A percentile compares a stretch with the other conserved stretches of the same genome.
These are phyloP conservation scores for Ceratina australensis DNA, from an alignment of 1,140 invertebrate species.

Conservation along the genomic window DNA sequence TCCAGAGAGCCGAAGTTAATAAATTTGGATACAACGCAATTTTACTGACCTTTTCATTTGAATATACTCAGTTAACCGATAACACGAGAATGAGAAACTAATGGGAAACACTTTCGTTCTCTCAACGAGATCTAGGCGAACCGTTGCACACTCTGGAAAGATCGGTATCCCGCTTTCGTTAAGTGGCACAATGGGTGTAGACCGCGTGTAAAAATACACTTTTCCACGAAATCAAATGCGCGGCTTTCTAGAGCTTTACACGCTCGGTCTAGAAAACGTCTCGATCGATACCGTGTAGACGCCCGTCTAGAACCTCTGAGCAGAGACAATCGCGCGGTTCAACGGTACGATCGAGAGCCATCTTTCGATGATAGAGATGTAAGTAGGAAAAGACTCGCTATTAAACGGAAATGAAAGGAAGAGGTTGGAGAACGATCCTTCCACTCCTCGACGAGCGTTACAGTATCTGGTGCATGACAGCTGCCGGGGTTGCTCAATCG, in stretches of 20 bases:
- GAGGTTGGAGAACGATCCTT: slow-evolving; percentile 37
- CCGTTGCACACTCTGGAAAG: slow-evolving; percentile 14
- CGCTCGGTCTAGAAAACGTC: slow-evolving; percentile 10
- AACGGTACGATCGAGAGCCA: neutral
- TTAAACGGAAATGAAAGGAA: slow-evolving; percentile 69
- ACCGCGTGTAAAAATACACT: slow-evolving; percentile 26
- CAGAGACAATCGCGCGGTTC: neutral
- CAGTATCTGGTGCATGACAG: slow-evolving; percentile 72
- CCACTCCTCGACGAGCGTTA: slow-evolving; percentile 47
- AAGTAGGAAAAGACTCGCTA: slow-evolving; percentile 30
- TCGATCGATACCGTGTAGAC: slow-evolving; percentile 10
- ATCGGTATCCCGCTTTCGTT: slow-evolving; percentile 3
- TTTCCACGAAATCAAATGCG: slow-evolving; percentile 36
- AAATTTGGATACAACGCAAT: too few relatives aligned
- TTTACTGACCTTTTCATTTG: too few relatives aligned
- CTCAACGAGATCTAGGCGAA: slow-evolving; percentile 7
- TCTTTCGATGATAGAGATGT: slow-evolving; percentile 35
- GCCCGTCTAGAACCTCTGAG: neutral
- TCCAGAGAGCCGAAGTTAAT: too few relatives aligned
- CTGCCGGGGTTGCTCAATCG: slow-evolving; percentile 71
- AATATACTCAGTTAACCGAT: too few relatives aligned
- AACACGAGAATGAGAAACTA: too few relatives aligned
- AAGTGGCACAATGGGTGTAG: slow-evolving; percentile 36
- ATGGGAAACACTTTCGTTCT: neutral
- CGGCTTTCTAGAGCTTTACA: slow-evolving; percentile 19